phyloP scores from a whole-genome alignment of 2,888 invertebrate species.

The Microchrysa polita region DNA sequence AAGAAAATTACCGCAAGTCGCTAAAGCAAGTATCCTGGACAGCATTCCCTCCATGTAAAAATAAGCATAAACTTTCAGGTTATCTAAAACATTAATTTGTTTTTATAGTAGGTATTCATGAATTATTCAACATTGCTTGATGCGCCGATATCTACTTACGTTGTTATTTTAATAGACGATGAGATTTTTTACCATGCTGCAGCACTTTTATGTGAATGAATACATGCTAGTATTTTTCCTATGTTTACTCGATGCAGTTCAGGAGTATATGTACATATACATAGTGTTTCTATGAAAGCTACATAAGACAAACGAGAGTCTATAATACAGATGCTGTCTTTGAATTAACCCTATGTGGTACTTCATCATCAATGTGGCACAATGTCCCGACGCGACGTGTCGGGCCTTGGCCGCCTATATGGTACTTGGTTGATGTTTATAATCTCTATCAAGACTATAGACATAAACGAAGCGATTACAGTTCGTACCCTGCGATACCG shows the following conservation, averaged over 20 bases:
- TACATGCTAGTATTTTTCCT: background rate
- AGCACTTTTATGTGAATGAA: background rate
- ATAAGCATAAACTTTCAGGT: slow-evolving; percentile 34
- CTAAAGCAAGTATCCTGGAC: no score
- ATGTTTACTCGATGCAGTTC: background rate
- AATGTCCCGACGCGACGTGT: no score
- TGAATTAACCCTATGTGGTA: background rate
- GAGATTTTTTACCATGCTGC: no score
- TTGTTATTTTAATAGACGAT: slow-evolving; percentile 1
- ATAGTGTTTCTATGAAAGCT: background rate
- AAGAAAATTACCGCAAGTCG: no score
- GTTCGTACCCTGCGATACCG: no score
- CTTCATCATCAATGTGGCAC: no score
- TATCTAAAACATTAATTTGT: slow-evolving; percentile 33
- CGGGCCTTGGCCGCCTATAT: no score
- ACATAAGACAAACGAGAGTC: background rate
- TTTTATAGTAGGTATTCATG: slow-evolving; percentile 35
- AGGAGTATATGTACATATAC: no score
- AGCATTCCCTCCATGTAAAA: slow-evolving; percentile 26
- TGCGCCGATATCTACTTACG: slow-evolving; percentile 14
- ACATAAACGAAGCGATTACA: no score
- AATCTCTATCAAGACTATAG: no score
- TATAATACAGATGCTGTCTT: background rate
- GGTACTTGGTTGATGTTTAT: no score
- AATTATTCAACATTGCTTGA: slow-evolving; percentile 22